These are phyloP conservation scores for Epinephelus cyanopodus DNA, from an alignment of 2,113 vertebrate species.

Conservation along the genomic window DNA sequence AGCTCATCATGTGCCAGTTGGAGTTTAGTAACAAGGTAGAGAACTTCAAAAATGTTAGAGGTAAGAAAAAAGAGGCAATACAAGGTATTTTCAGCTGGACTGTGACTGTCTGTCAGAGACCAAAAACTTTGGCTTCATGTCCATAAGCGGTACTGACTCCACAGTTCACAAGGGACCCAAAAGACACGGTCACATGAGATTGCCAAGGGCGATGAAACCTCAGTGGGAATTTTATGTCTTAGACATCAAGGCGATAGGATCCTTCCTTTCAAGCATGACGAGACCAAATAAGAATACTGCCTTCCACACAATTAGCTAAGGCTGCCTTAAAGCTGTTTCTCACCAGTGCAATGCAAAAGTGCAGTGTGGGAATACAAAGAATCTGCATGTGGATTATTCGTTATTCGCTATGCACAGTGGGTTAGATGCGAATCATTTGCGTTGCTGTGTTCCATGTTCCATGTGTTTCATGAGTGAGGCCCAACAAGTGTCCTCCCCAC, in stretches of 20 bases:
- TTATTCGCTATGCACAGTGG: no score
- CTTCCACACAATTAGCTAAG: neutral
- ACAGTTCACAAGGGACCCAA: constrained; percentile 2
- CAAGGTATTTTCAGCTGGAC: neutral
- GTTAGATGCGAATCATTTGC: no score
- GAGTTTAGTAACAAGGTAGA: constrained; percentile 33
- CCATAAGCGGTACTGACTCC: neutral
- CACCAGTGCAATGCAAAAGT: no score
- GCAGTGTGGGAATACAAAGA: no score
- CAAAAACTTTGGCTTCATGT: constrained; percentile 16
- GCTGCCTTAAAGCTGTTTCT: no score
- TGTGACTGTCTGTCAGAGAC: neutral
- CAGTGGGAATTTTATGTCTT: neutral
- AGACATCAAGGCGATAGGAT: neutral
- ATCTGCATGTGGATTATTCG: no score
- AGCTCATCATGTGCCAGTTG: constrained; percentile 15
- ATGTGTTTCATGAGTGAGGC: no score
- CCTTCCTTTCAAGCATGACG: neutral
- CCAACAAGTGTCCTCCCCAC: no score
- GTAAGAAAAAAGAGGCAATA: neutral
- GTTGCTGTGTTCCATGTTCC: no score
- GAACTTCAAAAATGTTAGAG: neutral
- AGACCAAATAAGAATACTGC: neutral
- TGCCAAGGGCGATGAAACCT: neutral
- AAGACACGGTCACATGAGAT: neutral